Percentiles rank a stretch among this genome's conserved stretches.
Evolutionary conservation across 2,888 invertebrate species (phyloP).

Genomic region (Melinaea menophilus): DNA sequence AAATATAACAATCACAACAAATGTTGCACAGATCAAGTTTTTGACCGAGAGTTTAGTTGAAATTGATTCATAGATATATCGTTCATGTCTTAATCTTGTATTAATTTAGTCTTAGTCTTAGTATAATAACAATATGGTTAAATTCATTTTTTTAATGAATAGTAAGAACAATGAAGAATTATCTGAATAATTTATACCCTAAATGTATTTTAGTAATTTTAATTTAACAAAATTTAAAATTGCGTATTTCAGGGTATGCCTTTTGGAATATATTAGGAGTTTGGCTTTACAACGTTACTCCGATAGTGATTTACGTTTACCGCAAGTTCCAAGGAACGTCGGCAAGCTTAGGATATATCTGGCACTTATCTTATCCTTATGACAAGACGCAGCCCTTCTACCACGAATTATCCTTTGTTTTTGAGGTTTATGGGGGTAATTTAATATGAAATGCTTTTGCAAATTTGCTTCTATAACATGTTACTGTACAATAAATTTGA

Average conservation of each 20-base stretch:
- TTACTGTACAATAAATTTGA: too few species aligned
- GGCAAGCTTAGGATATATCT: constrained; percentile 52
- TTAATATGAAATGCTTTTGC: background rate
- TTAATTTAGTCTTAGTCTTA: too few species aligned
- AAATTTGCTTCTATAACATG: too few species aligned
- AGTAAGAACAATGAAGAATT: background rate
- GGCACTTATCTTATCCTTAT: constrained; percentile 60
- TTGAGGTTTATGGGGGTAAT: constrained; percentile 56
- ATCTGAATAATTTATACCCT: background rate
- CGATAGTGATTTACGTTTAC: constrained; percentile 50
- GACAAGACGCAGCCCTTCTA: constrained; percentile 55
- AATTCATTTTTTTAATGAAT: background rate
- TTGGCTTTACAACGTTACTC: constrained; percentile 55
- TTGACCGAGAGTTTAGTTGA: too few species aligned
- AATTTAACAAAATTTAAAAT: constrained; percentile 12
- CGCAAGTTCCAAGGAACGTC: constrained; percentile 42
- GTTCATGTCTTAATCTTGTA: too few species aligned
- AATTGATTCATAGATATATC: too few species aligned
- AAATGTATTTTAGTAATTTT: background rate
- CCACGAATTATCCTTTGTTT: constrained; percentile 51
- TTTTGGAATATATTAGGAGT: constrained; percentile 58
- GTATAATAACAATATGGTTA: too few species aligned
- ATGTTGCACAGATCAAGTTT: too few species aligned
- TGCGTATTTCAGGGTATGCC: constrained; percentile 51
- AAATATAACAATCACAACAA: too few species aligned